Conservation (phyloP, 64 coral and sea anemone genomes). For the Actinia equina region DNA sequence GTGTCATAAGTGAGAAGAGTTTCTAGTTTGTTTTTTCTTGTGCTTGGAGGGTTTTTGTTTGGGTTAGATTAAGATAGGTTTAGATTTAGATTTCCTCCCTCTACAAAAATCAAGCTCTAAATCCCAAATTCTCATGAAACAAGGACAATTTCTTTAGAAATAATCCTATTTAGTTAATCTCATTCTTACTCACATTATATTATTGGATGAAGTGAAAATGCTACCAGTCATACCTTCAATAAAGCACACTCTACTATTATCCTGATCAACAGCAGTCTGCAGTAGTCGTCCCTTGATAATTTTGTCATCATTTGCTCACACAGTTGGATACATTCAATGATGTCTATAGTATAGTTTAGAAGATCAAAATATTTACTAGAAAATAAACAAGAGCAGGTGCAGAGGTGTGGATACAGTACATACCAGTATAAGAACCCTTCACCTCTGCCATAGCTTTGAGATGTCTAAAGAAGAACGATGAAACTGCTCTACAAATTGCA, state of each 20-base stretch:
- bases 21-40: too few species aligned
- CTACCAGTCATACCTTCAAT: constrained; percentile 30
- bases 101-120: too few species aligned
- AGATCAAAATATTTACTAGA: neutral
- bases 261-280: constrained; percentile 34
- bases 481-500: neutral
- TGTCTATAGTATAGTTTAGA: constrained; percentile 7
- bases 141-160: too few species aligned
- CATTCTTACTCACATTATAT: too few species aligned
- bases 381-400: too few species aligned
- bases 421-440: neutral
- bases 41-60: too few species aligned
- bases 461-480: constrained; percentile 8
- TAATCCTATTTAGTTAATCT: too few species aligned
- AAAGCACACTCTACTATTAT: constrained; percentile 39
- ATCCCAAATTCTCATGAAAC: too few species aligned
- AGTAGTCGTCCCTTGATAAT: constrained; percentile 37
- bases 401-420: neutral
- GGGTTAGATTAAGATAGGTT: too few species aligned
- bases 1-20: too few species aligned
- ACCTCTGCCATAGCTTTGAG: neutral
- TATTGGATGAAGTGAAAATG: too few species aligned
- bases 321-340: constrained; percentile 35
- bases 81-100: neutral
- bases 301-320: constrained; percentile 34